Base-by-base conservation (phyloP, 1,140 invertebrate genomes). In the Aphidius gifuensis region DNA sequence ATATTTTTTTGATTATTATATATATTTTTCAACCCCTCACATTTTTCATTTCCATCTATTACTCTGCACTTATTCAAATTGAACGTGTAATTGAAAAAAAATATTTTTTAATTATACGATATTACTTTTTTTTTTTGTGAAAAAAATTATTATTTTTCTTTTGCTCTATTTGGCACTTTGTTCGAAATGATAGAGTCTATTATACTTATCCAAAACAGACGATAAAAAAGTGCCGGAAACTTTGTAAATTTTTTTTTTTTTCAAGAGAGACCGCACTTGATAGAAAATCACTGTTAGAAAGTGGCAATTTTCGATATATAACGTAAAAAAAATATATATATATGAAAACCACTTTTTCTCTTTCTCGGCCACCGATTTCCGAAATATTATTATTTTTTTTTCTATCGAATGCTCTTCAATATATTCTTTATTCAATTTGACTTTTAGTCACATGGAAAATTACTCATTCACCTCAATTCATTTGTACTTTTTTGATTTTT, bases 1-100 rank as follows among this genome's bases (percentile, higher is more conserved):
- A 39, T n/a, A 23, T 60, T 43, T 46, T 65, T 70, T 71, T 63
- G 65, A 68, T 68, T 64, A 64, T 69, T 64, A 16, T 68, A 65
- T 45, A 67, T 32, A 9, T 59, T 64, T 16, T 50, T 21, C 23
- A 32, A 32, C 23, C 23, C 23, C 23, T 32, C 23, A 32, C 4
- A 32, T 32, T 32, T 32, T 32, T 32, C 1, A 32, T 16, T 16
- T 16, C 23, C 23, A 32, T 32, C 23, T 32, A 32, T 32, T 32
- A 32, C 23, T 32, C 23, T 32, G 23, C 23, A 32, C 23, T 32
- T 32, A 32, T 32, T 32, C 4, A 32, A 32, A 32, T 32, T 32
- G 23, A 32, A 32, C 23, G 23, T 32, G 23, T 32, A 32, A 32
- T 32, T 32, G 23, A 1, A 32, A 32, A 16, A 32, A 32, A 32